Evolutionary conservation across 2,113 vertebrate species (phyloP), one percentile per base, ranked within the genome.

Genomic region (Carettochelys insculpta): DNA sequence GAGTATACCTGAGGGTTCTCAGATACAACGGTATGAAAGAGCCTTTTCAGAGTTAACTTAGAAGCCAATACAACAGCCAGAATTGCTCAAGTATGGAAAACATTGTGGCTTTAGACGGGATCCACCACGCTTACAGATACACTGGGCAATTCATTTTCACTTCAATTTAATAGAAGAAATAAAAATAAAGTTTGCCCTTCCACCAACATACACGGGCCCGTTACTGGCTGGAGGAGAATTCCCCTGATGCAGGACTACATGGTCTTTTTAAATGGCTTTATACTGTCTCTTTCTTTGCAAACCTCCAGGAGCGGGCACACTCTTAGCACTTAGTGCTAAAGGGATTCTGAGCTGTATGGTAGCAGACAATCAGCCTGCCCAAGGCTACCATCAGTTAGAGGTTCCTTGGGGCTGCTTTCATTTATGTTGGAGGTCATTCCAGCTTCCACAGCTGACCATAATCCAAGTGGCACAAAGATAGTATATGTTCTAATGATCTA

Each of bases 11-110:
- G n/a, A n/a, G n/a, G n/a, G n/a, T n/a, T 20, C 0, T 50, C 11
- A 50, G 48, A 50, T 50, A 50, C 8, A 50, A 14, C 48, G 3
- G 48, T 11, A 14, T 50, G 11, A 50, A 1, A 56, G 34, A 75
- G 82, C 51, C 29, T 3, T 68, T 68, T 68, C 9, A 0, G 14
- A 2, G 0, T 52, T 68, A 89, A 76, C 53, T 58, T 0, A 0
- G 25, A 17, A 14, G 12, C 79, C 80, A 5, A 58, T 50, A n/a
- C 52, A 88, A 43, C 52, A 24, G 80, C 0, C 1, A 93, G 68
- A 38, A 24, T 17, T 27, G 53, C 41, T 43, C 38, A 73, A 80
- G 29, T 51, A 79, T 61, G 31, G 2, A 85, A 83, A 94, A 11
- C 11, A 77, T 1, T 73, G 41, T 19, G 24, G 25, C 24, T 38